A percentile compares a stretch with the other conserved stretches of the same genome.
These are phyloP conservation scores for Pyrgilauda ruficollis DNA, from an alignment of 2,113 vertebrate genomes.

Conservation along the genomic window DNA sequence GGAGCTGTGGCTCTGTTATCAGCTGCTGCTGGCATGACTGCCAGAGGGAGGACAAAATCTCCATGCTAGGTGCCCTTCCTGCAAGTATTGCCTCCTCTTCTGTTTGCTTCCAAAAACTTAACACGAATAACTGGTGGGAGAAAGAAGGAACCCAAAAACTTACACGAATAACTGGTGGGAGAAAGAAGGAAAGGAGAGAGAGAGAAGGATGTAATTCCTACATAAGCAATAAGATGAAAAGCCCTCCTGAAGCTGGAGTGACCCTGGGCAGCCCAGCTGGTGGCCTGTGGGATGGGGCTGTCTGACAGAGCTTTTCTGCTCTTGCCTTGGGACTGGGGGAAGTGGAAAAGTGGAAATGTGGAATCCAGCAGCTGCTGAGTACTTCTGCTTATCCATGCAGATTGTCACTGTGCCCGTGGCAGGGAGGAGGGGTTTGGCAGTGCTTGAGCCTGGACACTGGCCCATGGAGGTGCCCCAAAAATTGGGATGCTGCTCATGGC, in stretches of 20 bases:
- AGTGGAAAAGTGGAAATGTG: neutral
- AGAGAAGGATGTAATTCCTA: neutral
- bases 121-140: too few species aligned
- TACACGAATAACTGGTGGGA: neutral
- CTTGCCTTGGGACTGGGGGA: neutral
- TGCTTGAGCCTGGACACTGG: neutral
- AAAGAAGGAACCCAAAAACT: neutral
- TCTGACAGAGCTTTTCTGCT: neutral
- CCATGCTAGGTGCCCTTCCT: neutral
- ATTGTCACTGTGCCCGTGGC: neutral
- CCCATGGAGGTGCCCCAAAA: neutral
- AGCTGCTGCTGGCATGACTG: fast-evolving
- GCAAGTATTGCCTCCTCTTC: neutral
- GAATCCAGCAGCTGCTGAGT: conserved; percentile 13
- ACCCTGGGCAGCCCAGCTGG: neutral
- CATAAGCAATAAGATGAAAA: neutral
- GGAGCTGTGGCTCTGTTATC: neutral
- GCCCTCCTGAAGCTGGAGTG: neutral
- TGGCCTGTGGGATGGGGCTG: neutral
- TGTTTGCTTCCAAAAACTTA: neutral
- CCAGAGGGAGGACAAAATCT: neutral
- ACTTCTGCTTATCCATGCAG: neutral
- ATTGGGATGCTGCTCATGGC: neutral
- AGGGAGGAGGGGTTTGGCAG: neutral
- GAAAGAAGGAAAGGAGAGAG: neutral